Evolutionary conservation across 2,888 invertebrate genomes (phyloP), one percentile per base, ranked within the genome.

Genomic region (Aquatica leii): DNA sequence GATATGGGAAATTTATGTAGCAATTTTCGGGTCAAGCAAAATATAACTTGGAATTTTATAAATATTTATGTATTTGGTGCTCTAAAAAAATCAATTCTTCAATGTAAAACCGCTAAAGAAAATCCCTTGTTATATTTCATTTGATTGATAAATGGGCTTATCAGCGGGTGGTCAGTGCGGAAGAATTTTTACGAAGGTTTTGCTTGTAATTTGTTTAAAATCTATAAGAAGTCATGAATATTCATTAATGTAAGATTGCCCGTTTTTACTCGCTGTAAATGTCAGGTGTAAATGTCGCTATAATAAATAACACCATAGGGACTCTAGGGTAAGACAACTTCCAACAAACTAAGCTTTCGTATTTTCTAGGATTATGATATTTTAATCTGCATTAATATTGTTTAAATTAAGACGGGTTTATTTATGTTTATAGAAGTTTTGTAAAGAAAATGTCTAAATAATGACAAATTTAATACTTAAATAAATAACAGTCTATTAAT

Each of bases 51-150:
- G 24, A 65, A 60, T 65, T 65, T 64, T 65, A 62, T 68, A 65
- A 68, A 68, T 68, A 68, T 68, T 68, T 68, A 68, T 65, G 65
- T 59, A 43, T 61, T 50, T 34, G 49, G 50, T 61, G 60, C 60
- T 57, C 51, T 55, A 54, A 58, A 66, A 55, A 63, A 54, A 62
- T 61, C 21, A 62, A 51, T 50, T 14, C 18, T 50, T 52, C 18
- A 46, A 57, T 52, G 59, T 46, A 64, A 65, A 65, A 56, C 24
- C 50, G 50, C 37, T 49, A 53, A 56, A 65, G 56, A 52, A 65
- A 61, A 61, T 58, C 60, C 43, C 54, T 59, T 14, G 56, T 54
- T 52, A 65, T 60, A 60, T 59, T 65, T 65, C 65, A 65, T 57
- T 65, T 57, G 24, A 18, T 31, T 57, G 56, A 48, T 52, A 65